Percentiles rank a stretch among this genome's conserved stretches.
Conservation (phyloP, 2,113 vertebrate genomes). For the Eleginops maclovinus region DNA sequence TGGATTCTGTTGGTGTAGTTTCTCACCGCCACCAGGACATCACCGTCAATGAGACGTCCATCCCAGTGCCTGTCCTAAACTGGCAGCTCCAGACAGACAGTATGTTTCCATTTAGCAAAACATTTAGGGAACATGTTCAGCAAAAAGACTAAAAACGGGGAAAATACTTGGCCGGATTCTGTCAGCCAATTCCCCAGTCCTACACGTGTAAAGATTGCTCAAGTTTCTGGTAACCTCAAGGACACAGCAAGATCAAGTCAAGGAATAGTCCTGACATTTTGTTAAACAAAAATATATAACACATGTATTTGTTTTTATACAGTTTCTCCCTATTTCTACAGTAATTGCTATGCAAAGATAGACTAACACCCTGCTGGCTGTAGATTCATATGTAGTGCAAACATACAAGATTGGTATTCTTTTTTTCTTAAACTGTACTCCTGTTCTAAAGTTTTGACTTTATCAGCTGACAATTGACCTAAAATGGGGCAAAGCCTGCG, state of each 20-base stretch:
- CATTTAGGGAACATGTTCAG: background rate
- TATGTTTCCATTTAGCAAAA: constrained; percentile 78
- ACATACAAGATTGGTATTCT: background rate
- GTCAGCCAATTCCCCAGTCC: too few species aligned
- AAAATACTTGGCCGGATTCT: too few species aligned
- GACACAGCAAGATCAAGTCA: too few species aligned
- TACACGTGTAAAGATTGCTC: too few species aligned
- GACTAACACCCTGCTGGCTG: too few species aligned
- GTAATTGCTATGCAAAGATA: background rate
- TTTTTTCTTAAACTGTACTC: background rate
- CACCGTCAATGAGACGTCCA: constrained; percentile 84
- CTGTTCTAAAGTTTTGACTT: background rate
- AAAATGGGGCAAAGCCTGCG: too few species aligned
- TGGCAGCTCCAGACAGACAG: constrained; percentile 90
- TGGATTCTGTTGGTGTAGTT: constrained; percentile 86
- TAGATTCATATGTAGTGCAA: background rate
- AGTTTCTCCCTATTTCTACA: background rate
- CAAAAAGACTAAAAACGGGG: too few species aligned
- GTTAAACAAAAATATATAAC: too few species aligned
- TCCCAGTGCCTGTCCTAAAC: constrained; percentile 93
- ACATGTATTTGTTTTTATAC: too few species aligned
- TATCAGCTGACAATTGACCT: background rate
- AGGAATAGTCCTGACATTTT: too few species aligned
- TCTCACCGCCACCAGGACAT: constrained; percentile 85
- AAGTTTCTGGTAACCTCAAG: too few species aligned